phyloP scores from a whole-genome alignment of 2,888 invertebrate genomes.

The Drosophila robusta region DNA sequence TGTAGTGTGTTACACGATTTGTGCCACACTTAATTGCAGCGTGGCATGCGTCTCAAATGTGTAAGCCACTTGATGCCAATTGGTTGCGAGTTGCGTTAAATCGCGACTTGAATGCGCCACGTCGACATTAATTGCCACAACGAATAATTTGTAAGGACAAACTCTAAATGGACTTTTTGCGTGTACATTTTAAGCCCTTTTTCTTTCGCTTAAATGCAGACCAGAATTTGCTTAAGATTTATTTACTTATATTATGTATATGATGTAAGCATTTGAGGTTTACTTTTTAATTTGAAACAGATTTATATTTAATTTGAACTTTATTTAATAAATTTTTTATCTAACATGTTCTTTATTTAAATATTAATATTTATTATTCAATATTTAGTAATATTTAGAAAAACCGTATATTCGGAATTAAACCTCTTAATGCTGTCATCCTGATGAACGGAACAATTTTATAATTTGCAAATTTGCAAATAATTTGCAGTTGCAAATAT shows the following conservation, averaged over 20 bases:
- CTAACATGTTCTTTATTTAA: no score
- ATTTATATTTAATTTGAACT: background rate
- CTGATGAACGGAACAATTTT: no score
- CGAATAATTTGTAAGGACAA: conserved; percentile 1
- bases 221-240: no score
- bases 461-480: no score
- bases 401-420: no score
- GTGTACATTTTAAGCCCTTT: background rate
- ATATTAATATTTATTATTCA: no score
- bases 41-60: conserved; percentile 18
- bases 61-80: conserved; percentile 59
- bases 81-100: conserved; percentile 59
- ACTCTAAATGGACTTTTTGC: conserved; percentile 2
- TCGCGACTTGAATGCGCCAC: conserved; percentile 12
- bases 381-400: no score
- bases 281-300: background rate
- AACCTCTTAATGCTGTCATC: no score
- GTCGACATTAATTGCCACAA: conserved; percentile 8
- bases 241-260: background rate
- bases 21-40: conserved; percentile 26
- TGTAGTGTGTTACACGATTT: conserved; percentile 21
- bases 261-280: background rate
- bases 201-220: no score
- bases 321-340: no score
- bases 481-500: no score